A percentile compares a stretch with the other conserved stretches of the same genome.
Conservation (phyloP, 2,888 invertebrate genomes). For the Campoplex nolae region DNA sequence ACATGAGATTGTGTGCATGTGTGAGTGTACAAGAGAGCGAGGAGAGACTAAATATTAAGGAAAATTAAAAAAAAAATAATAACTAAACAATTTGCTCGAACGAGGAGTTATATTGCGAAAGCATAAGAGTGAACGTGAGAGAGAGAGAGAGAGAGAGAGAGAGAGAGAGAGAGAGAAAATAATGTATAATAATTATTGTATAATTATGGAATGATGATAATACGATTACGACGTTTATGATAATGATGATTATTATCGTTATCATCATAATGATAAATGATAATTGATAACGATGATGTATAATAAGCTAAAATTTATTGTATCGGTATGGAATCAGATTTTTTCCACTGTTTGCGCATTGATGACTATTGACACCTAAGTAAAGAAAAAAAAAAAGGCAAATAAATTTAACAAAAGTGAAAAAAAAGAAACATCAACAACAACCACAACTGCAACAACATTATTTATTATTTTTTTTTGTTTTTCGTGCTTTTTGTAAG, state of each 20-base stretch:
- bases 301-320: constrained; percentile 83
- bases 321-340: constrained; percentile 83
- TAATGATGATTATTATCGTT: constrained; percentile 76
- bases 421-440: constrained; percentile 69
- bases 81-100: constrained; percentile 66
- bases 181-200: constrained; percentile 83
- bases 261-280: constrained; percentile 77
- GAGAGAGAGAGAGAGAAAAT: constrained; percentile 69
- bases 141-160: constrained; percentile 62
- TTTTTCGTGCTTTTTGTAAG: constrained; percentile 78
- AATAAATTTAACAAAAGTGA: constrained; percentile 79
- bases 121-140: constrained; percentile 63
- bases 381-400: constrained; percentile 76
- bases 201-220: constrained; percentile 78
- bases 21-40: constrained; percentile 58
- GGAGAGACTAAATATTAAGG: constrained; percentile 59
- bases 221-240: constrained; percentile 75
- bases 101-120: constrained; percentile 63
- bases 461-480: constrained; percentile 76
- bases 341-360: constrained; percentile 83
- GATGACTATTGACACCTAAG: constrained; percentile 80
- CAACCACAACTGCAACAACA: constrained; percentile 41
- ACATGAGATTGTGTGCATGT: constrained; percentile 56
- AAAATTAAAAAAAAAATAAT: constrained; percentile 44
- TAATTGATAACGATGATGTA: constrained; percentile 81